Base-by-base conservation (phyloP, 2,888 invertebrate species). In the Eulithis prunata region DNA sequence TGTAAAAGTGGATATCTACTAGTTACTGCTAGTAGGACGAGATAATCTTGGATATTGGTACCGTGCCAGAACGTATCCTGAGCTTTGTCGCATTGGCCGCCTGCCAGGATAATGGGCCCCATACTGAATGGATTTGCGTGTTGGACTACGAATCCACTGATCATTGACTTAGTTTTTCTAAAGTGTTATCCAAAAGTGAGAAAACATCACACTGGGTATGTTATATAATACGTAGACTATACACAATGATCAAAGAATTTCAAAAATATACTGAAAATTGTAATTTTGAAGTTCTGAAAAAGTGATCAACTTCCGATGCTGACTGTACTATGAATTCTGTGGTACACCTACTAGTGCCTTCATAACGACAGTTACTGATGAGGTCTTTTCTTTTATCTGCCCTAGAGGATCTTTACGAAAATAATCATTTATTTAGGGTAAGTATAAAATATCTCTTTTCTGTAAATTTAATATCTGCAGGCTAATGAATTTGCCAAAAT, bases 41-140 rank as follows among this genome's bases (percentile, higher is more conserved):
- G 82, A 84, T 86, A 86, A 86, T 86, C 85, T 83, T 76, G 77
- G 77, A 73, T 79, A 84, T 83, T 87, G 87, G 85, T 83, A 77
- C 78, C 75, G 81, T 85, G 90, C 89, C 89, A 90, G 84, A 78
- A 82, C 77, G 78, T 79, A 80, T 81, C 80, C 82, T 81, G 77
- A 76, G 78, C 72, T 76, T 78, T 80, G 80, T 77, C 72, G 79
- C 73, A 75, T 85, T 90, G 90, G 90, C 88, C 68, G 73, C 72
- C 72, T 66, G 88, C 90, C 90, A 89, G 85, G 79, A 82, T 83
- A 85, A 85, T 84, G 78, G 82, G 79, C 78, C 78, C 75, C 75
- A 75, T 76, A 75, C 72, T 74, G 77, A 79, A 79, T 79, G 80
- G 81, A 82, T 85, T 84, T 83, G 78, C 78, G 78, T 81, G 72